Evolutionary conservation across 2,113 vertebrate genomes (phyloP).

Genomic region (Rhinolophus sinicus): DNA sequence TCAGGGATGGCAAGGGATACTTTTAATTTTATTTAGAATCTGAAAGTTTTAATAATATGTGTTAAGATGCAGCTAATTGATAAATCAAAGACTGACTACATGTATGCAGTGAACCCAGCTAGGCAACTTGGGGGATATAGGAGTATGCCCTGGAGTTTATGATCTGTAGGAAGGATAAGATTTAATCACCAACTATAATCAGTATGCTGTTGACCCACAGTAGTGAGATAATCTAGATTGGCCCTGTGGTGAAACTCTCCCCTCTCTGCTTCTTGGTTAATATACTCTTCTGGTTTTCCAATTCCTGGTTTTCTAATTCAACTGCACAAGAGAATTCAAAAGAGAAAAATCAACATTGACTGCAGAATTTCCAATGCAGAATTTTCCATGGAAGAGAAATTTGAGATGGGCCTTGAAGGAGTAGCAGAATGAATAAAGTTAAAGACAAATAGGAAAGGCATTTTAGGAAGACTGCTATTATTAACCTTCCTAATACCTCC

Average conservation of each 20-base stretch:
- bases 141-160: background rate
- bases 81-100: background rate
- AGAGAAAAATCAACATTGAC: background rate
- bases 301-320: conserved; percentile 34
- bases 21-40: conserved; percentile 25
- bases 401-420: background rate
- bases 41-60: background rate
- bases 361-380: conserved; percentile 14
- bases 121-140: background rate
- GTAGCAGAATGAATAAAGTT: background rate
- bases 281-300: background rate
- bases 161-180: background rate
- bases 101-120: background rate
- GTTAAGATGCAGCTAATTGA: conserved; percentile 14
- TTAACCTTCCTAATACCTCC: background rate
- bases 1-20: background rate
- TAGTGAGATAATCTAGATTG: background rate
- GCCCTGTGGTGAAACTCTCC: conserved; percentile 23
- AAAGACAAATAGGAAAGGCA: background rate
- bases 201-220: background rate
- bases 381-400: conserved; percentile 34
- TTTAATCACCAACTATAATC: conserved; percentile 30
- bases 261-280: background rate
- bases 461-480: background rate
- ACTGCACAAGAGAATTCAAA: background rate